A percentile compares a stretch with the other conserved stretches of the same genome.
phyloP scores from a whole-genome alignment of 1,140 invertebrate genomes.

The Leguminivora glycinivorella region DNA sequence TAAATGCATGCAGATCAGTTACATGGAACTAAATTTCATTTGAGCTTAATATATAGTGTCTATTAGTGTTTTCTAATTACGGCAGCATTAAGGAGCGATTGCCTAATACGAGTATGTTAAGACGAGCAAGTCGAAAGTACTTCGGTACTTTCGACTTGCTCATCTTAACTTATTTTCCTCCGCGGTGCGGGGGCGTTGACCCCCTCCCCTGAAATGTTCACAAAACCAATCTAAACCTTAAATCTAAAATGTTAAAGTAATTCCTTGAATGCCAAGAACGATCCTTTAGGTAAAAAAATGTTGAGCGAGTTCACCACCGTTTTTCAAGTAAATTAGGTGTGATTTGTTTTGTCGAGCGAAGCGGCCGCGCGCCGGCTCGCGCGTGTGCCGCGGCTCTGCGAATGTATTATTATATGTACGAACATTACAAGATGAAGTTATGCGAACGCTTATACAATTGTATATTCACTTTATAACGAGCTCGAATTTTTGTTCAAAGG shows the following conservation, averaged over 20 bases:
- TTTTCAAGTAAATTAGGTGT: conserved; percentile 59
- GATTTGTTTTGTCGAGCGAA: conserved; percentile 50
- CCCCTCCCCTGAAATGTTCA: conserved; percentile 37
- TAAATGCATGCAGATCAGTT: too few relatives aligned
- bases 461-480: conserved; percentile 10
- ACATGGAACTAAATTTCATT: neutral
- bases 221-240: conserved; percentile 56
- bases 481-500: conserved; percentile 5
- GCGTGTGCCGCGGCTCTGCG: conserved; percentile 17
- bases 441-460: conserved; percentile 1
- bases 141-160: too few relatives aligned
- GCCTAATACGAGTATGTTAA: neutral
- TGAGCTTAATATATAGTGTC: neutral
- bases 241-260: conserved; percentile 44
- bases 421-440: neutral
- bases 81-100: neutral
- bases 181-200: conserved; percentile 59
- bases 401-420: conserved; percentile 14
- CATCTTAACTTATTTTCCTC: conserved; percentile 38
- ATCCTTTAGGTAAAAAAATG: conserved; percentile 63
- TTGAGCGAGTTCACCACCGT: conserved; percentile 59
- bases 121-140: conserved; percentile 2
- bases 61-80: neutral
- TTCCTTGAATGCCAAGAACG: conserved; percentile 21
- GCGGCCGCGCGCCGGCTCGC: conserved; percentile 3